phyloP scores from a whole-genome alignment of 2,113 vertebrate species.

The Aegithalos caudatus region DNA sequence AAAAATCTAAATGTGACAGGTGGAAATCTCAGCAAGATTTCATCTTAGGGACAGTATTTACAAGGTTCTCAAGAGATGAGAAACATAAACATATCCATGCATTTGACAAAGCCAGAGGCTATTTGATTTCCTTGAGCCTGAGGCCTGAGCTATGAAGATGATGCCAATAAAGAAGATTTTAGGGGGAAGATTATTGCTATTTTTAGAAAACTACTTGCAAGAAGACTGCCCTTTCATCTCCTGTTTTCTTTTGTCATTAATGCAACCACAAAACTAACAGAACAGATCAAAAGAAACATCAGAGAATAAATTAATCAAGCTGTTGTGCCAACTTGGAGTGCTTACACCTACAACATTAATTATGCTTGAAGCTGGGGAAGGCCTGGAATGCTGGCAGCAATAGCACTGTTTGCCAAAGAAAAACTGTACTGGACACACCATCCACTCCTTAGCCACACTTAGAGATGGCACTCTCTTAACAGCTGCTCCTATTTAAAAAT shows the following conservation, averaged over 20 bases:
- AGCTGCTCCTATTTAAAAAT: background rate
- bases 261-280: background rate
- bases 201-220: slow-evolving; percentile 18
- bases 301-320: slow-evolving; percentile 57
- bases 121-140: background rate
- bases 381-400: background rate
- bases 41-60: background rate
- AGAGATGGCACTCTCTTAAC: background rate
- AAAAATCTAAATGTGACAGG: background rate
- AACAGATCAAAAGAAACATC: slow-evolving; percentile 55
- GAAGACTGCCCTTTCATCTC: slow-evolving; percentile 28
- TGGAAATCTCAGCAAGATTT: background rate
- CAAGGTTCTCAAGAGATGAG: background rate
- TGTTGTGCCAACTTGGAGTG: slow-evolving; percentile 2
- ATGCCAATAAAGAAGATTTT: background rate
- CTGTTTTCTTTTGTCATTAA: slow-evolving; percentile 39
- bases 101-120: background rate
- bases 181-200: background rate
- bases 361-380: background rate
- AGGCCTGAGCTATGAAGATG: background rate
- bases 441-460: background rate
- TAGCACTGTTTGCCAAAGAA: background rate
- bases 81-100: background rate
- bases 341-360: slow-evolving; percentile 18
- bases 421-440: background rate